phyloP scores from a whole-genome alignment of 2,888 invertebrate species.

The Mythimna loreyi region DNA sequence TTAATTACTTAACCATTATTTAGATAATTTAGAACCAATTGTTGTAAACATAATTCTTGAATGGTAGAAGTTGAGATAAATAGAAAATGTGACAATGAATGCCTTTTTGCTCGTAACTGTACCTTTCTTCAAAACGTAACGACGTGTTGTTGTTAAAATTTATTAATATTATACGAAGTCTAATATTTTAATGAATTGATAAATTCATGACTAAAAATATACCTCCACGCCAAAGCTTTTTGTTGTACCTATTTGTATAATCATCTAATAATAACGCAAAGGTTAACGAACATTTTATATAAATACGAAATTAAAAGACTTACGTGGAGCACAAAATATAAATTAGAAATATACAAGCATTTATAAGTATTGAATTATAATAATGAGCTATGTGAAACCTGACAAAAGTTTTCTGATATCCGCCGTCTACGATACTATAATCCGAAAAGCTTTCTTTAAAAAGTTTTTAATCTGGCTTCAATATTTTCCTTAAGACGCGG shows the following conservation, averaged over 20 bases:
- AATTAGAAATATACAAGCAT: slow-evolving; percentile 15
- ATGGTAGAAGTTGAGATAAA: no score
- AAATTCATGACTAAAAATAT: not conserved
- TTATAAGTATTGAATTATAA: slow-evolving; percentile 32
- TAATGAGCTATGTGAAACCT: slow-evolving; percentile 29
- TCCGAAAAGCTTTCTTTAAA: slow-evolving; percentile 65
- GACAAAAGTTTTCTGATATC: slow-evolving; percentile 66
- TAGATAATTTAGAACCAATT: no score
- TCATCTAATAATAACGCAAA: not conserved
- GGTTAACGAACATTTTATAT: not conserved
- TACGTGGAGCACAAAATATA: not conserved
- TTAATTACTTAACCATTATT: no score
- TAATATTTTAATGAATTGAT: not conserved
- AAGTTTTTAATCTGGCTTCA: slow-evolving; percentile 72
- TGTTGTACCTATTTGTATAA: not conserved
- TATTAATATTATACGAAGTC: slow-evolving; percentile 10
- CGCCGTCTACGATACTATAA: slow-evolving; percentile 62
- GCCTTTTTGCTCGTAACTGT: no score
- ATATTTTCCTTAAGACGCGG: slow-evolving; percentile 56
- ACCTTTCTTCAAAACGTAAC: no score
- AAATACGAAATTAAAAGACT: slow-evolving; percentile 4
- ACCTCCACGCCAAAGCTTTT: slow-evolving; percentile 2
- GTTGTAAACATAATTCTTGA: no score
- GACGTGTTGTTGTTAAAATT: slow-evolving; percentile 1
- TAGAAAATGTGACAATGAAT: no score